Percentiles rank a stretch among this genome's conserved stretches.
phyloP scores from a whole-genome alignment of 2,888 invertebrate genomes.

The Macrophya annulata region DNA sequence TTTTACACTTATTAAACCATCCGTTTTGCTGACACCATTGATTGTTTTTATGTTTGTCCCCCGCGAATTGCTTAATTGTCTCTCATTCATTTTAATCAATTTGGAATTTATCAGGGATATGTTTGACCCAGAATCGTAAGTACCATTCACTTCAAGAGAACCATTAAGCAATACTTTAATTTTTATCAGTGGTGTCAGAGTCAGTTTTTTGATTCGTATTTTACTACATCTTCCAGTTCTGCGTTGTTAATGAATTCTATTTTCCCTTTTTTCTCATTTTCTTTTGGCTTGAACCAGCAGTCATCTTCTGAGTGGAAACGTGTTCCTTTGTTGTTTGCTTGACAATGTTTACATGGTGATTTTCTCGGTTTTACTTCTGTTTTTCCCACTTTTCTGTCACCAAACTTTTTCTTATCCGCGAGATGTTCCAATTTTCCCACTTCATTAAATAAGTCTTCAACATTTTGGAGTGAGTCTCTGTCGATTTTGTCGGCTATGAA shows the following conservation, averaged over 20 bases:
- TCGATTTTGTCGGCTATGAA: constrained; percentile 63
- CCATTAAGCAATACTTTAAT: constrained; percentile 51
- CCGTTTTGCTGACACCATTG: constrained; percentile 61
- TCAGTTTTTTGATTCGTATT: constrained; percentile 48
- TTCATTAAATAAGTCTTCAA: constrained; percentile 64
- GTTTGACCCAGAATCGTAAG: constrained; percentile 62
- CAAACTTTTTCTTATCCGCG: constrained; percentile 55
- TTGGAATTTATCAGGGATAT: constrained; percentile 62
- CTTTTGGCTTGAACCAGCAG: constrained; percentile 54
- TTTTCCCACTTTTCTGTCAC: constrained; percentile 28
- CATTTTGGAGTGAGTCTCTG: constrained; percentile 61
- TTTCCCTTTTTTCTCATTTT: constrained; percentile 51
- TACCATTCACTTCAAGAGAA: constrained; percentile 57
- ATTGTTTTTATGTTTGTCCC: constrained; percentile 59
- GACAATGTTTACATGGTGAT: constrained; percentile 52
- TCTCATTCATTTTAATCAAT: constrained; percentile 57
- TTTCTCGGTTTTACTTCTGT: constrained; percentile 7
- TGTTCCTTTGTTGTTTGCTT: constrained; percentile 50
- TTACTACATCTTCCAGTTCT: constrained; percentile 28
- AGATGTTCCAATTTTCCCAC: constrained; percentile 65
- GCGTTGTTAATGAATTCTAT: constrained; percentile 49
- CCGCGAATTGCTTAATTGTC: constrained; percentile 38
- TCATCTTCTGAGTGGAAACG: constrained; percentile 53
- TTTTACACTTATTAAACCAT: constrained; percentile 59
- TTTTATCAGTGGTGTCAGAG: constrained; percentile 42